These are phyloP conservation scores for Drusus annulatus DNA, from an alignment of 1,140 invertebrate genomes.

Conservation along the genomic window DNA sequence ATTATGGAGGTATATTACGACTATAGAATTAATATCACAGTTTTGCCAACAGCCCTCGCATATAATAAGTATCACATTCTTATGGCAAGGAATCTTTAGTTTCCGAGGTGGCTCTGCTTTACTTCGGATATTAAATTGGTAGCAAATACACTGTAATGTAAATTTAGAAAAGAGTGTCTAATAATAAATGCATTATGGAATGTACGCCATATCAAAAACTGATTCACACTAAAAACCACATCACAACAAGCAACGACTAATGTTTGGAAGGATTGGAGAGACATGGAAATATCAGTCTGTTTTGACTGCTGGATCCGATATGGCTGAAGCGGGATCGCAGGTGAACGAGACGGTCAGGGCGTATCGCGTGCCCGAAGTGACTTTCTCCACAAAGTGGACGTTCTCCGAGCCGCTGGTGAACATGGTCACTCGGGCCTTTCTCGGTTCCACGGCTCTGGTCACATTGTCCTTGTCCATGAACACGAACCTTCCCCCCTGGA, in stretches of 20 bases:
- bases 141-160: not conserved
- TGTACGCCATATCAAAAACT: conserved; percentile 40
- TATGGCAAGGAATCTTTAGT: not conserved
- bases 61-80: not conserved
- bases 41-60: conserved; percentile 5
- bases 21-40: conserved; percentile 35
- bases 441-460: conserved; percentile 84
- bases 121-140: not conserved
- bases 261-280: conserved; percentile 1
- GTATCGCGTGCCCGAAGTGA: conserved; percentile 81
- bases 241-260: conserved; percentile 21
- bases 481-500: conserved; percentile 86
- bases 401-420: conserved; percentile 93
- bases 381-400: conserved; percentile 85
- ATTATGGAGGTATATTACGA: not conserved
- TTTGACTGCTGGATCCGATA: conserved; percentile 72
- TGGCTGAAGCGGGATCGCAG: conserved; percentile 79
- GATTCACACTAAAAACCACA: conserved; percentile 32
- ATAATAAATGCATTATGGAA: not conserved
- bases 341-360: conserved; percentile 90
- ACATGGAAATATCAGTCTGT: conserved; percentile 57
- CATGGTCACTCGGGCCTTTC: conserved; percentile 83
- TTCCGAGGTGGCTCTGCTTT: not conserved
- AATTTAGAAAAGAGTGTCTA: not conserved
- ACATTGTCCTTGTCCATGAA: conserved; percentile 81